phyloP scores from a whole-genome alignment of 92 coral and sea anemone species.

The Meandrina meandrites region DNA sequence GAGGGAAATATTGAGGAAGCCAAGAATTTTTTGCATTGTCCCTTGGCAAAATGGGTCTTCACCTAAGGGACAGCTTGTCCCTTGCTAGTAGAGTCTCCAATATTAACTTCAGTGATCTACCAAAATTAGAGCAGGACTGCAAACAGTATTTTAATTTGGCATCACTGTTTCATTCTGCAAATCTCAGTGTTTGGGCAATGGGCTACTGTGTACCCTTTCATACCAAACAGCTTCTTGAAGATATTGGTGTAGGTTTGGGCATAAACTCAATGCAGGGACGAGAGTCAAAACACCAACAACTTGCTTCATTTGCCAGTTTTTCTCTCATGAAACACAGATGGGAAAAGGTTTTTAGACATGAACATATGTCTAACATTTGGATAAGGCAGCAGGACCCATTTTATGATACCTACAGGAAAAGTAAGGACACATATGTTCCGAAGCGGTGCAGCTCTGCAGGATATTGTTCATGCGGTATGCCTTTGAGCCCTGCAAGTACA shows the following conservation, averaged over 20 bases:
- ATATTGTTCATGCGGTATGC: too few species aligned
- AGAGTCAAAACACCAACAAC: constrained; percentile 72
- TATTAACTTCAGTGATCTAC: constrained; percentile 41
- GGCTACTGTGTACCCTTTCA: constrained; percentile 74
- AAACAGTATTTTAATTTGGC: constrained; percentile 49
- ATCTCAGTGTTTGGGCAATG: constrained; percentile 72
- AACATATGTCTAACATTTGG: constrained; percentile 57
- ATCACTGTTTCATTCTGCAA: constrained; percentile 55
- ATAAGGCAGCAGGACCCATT: too few species aligned
- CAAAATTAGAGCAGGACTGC: constrained; percentile 56
- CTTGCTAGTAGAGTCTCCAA: constrained; percentile 58
- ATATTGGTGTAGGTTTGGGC: constrained; percentile 60
- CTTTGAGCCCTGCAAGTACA: too few species aligned
- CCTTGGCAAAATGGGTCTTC: constrained; percentile 59
- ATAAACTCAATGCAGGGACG: constrained; percentile 78
- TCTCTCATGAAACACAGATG: constrained; percentile 66
- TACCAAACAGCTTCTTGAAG: constrained; percentile 57
- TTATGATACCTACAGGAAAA: too few species aligned
- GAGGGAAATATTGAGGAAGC: constrained; percentile 52
- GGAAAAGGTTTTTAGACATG: constrained; percentile 67
- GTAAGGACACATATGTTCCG: too few species aligned
- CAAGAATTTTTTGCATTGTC: constrained; percentile 46
- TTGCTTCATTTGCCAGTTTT: constrained; percentile 62
- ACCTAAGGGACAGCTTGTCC: constrained; percentile 63
- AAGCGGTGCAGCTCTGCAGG: too few species aligned